Evolutionary conservation across 30 jellyfish, hydroid and myxozoan genomes (phyloP).

Genomic region (Turritopsis rubra): DNA sequence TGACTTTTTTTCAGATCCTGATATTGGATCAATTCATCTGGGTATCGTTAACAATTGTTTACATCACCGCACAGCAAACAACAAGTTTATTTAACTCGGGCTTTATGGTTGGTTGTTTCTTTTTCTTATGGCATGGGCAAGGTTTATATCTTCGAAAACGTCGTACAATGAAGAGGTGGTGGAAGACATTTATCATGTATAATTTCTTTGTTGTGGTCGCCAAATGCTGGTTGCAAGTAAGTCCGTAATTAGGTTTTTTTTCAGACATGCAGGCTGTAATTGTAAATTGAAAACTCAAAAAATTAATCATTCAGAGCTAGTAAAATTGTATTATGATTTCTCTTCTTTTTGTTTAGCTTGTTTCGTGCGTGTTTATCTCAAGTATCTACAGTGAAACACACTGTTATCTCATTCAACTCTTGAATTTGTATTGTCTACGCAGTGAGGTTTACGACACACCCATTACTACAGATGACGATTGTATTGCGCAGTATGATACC

Average conservation of each 20-base stretch:
- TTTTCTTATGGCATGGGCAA: constrained; percentile 97
- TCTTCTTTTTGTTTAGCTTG: constrained; percentile 36
- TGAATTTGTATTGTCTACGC: constrained; percentile 70
- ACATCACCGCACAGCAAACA: constrained; percentile 87
- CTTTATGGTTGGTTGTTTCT: constrained; percentile 80
- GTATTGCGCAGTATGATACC: constrained; percentile 42
- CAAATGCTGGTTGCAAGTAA: constrained; percentile 90
- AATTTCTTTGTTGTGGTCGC: constrained; percentile 68
- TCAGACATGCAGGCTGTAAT: background rate
- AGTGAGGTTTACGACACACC: constrained; percentile 28
- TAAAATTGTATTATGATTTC: no score
- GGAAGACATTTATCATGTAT: constrained; percentile 74
- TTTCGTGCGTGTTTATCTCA: constrained; percentile 70
- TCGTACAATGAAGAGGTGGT: constrained; percentile 78
- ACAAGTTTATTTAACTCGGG: constrained; percentile 89
- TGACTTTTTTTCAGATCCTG: constrained; percentile 51
- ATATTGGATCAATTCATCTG: constrained; percentile 77
- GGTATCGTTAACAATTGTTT: constrained; percentile 77
- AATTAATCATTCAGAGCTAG: no score
- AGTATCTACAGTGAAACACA: constrained; percentile 36
- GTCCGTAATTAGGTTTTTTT: background rate
- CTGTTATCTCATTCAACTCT: constrained; percentile 68
- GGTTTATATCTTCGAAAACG: constrained; percentile 80
- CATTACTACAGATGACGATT: constrained; percentile 4
- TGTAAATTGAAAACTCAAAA: no score